A percentile compares a stretch with the other conserved stretches of the same genome.
phyloP scores from a whole-genome alignment of 2,797 vertebrate genomes.

The Heliangelus exortis region DNA sequence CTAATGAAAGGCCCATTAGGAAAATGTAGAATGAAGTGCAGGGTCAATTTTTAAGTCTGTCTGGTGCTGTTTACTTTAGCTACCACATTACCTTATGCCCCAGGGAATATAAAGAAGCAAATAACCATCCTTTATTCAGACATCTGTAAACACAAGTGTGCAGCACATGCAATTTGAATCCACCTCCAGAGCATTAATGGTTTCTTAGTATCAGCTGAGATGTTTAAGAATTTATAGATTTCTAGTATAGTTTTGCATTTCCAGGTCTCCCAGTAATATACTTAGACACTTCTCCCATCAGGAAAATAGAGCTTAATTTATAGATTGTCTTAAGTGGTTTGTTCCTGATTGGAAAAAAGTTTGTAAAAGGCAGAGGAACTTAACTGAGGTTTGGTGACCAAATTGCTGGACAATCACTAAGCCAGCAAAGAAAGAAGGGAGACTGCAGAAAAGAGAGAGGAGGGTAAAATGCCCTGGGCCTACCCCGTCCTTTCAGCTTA shows the following conservation, averaged over 20 bases:
- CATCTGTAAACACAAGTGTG: background rate
- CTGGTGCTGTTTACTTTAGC: constrained; percentile 17
- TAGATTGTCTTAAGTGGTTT: background rate
- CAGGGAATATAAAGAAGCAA: background rate
- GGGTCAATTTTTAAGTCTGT: constrained; percentile 41
- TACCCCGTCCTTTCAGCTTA: background rate
- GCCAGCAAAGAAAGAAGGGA: background rate
- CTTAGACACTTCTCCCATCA: background rate
- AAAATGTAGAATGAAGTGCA: background rate
- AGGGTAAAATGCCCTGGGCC: background rate
- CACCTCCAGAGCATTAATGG: background rate
- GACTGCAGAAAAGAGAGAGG: background rate
- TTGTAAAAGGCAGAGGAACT: background rate
- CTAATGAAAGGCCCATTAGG: constrained; percentile 5
- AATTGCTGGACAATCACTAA: background rate
- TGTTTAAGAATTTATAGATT: background rate
- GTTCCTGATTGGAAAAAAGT: background rate
- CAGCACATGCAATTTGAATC: background rate
- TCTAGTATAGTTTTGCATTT: background rate
- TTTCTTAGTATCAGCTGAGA: background rate
- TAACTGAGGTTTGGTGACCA: background rate
- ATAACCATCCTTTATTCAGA: constrained; percentile 18
- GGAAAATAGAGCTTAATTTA: background rate
- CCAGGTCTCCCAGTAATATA: background rate
- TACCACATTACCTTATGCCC: background rate